Evolutionary conservation across 2,888 invertebrate genomes (phyloP), one percentile per base, ranked within the genome.

Genomic region (Hedya salicella): DNA sequence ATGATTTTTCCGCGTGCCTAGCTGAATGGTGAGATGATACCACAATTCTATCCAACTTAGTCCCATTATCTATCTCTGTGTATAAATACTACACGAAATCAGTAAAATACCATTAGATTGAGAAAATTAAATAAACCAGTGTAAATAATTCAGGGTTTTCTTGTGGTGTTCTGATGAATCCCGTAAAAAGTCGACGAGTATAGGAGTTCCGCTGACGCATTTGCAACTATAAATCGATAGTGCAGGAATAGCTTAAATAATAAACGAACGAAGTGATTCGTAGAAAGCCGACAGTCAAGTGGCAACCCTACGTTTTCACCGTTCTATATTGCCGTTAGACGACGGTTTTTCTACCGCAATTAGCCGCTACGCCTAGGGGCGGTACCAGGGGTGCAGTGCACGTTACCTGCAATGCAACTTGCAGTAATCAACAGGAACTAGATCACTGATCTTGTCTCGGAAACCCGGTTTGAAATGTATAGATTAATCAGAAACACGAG

Each of bases 341-440:
- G 46, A 36, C 46, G 64, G 65, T 65, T 65, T 65, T 46, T 52
- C 65, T 59, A 13, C 52, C 25, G 59, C 59, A 65, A 60, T 65
- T 65, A 65, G 52, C 52, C 36, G 44, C 25, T 53, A 46, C 46
- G 46, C 52, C 53, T 53, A 48, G 52, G 59, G 59, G 59, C 57
- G 64, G 64, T 46, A 16, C 52, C 25, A n/a, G 36, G 59, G 59
- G 46, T 46, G 59, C 65, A n/a, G 36, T n/a, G 36, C 59, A 36
- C 48, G 53, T 46, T 46, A 57, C 50, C 48, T 56, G 50, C 64
- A 50, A 32, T 25, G 25, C 57, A 57, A 36, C 56, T 56, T 30
- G 44, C 39, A 46, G 30, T 59, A 65, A 65, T 65, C 30, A 53
- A 53, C 52, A n/a, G 30, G 44, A 53, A 60, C 46, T 60, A 30